Base-by-base conservation (phyloP, 1,140 invertebrate genomes). In the Orius insidiosus region DNA sequence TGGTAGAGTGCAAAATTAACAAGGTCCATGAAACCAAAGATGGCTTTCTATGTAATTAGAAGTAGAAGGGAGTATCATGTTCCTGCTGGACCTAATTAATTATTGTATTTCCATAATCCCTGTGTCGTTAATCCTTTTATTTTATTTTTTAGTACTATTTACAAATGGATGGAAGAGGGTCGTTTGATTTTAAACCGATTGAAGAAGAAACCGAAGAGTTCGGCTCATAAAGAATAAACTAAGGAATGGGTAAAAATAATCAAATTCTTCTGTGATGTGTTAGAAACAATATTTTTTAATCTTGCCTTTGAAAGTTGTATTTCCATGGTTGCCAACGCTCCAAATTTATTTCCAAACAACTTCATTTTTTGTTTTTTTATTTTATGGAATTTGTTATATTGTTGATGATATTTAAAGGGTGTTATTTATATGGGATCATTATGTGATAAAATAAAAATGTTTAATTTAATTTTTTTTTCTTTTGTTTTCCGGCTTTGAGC, bases 111-210 rank as follows among this genome's bases (percentile, higher is more conserved):
- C 19, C 35, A 45, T 4, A 16, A 15, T 18, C 13, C 19, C 10
- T 19, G 11, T n/a, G n/a, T n/a, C n/a, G 5, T 24, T n/a, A n/a
- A n/a, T n/a, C 11, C 5, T 40, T 36, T 14, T 40, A 36, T 14
- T 46, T 33, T 18, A 13, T 48, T 11, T 55, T 58, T 37, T 48
- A 58, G 56, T 93, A 85, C 64, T 93, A 85, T 59, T 69, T 97
- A 37, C 82, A 90, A 61, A 92, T 97, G 78, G 92, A 96, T 68
- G 93, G 93, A 1, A 69, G 86, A 54, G 92, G 92, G 46, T 67
- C 68, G 10, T 95, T 83, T 59, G 78, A 85, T 51, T 97, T 90
- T 60, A 80, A 76, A 47, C 67, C 69, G 43, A 97, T 97, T 52
- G 81, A 90, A 57, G 66, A 72, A 45, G 76, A 82, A 32, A 90